A percentile compares a stretch with the other conserved stretches of the same genome.
Conservation (phyloP, 1,140 invertebrate genomes). For the Pseudobourletiella spinata region DNA sequence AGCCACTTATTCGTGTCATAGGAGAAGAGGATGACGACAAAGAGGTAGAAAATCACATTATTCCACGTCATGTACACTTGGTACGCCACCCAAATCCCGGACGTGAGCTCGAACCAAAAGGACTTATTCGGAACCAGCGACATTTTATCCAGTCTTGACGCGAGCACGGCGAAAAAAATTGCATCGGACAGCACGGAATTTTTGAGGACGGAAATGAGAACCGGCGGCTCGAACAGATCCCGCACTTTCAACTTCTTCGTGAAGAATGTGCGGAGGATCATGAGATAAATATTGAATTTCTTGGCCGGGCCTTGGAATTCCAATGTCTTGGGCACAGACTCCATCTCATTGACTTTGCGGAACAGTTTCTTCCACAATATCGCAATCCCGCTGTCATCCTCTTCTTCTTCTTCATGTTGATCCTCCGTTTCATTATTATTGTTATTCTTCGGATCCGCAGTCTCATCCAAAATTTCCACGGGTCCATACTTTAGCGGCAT, state of each 20-base stretch:
- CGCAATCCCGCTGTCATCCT: too few relatives aligned
- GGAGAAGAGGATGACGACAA: not conserved
- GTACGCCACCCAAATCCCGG: not conserved
- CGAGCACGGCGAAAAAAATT: not conserved
- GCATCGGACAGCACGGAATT: not conserved
- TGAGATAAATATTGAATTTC: too few relatives aligned
- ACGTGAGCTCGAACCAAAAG: not conserved
- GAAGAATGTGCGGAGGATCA: not conserved
- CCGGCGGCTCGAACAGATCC: not conserved
- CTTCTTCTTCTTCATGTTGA: too few relatives aligned
- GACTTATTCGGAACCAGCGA: not conserved
- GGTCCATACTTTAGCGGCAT: too few relatives aligned
- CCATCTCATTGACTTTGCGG: too few relatives aligned
- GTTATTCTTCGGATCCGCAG: too few relatives aligned
- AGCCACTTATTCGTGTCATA: not conserved
- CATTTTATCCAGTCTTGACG: not conserved
- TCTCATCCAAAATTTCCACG: too few relatives aligned
- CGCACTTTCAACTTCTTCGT: not conserved
- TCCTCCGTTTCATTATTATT: too few relatives aligned
- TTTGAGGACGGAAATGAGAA: not conserved
- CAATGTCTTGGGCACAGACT: too few relatives aligned
- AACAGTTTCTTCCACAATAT: too few relatives aligned
- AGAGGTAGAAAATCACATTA: not conserved
- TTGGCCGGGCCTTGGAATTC: too few relatives aligned
- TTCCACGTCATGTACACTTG: not conserved